Base-by-base conservation (phyloP, 1,140 invertebrate species). In the Nomia melanderi region DNA sequence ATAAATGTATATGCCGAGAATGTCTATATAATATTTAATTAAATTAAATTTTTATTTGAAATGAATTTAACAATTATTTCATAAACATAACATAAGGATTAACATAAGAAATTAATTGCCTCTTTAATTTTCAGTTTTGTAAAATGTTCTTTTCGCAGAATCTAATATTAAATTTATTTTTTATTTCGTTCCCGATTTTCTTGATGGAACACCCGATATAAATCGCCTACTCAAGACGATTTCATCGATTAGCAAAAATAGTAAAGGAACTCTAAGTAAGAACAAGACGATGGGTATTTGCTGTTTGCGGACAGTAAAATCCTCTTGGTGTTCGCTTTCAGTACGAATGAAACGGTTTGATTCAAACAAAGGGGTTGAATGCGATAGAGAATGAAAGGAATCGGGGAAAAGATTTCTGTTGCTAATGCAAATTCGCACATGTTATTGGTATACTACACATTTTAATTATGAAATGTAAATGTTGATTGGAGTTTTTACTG, bases 251-350 rank as follows among this genome's bases (percentile, higher is more conserved):
- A 47, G 36, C 29, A 31, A 36, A 62, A 59, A 64, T 80, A 57
- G n/a, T 57, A 11, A 2, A 31, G 17, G 8, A 25, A 60, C 65
- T 31, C 33, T 71, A 31, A 53, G 44, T 74, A 59, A 66, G 56
- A 20, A 72, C 8, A 80, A 77, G 53, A 81, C 23, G 59, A 86
- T 78, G 78, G 79, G 60, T 73, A 86, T 88, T 88, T 41, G 74
- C 23, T 77, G 77, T 87, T 56, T 41, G 81, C 64, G 82, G 87
- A 89, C 65, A 85, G n/a, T 0, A 44, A 78, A 71, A 90, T 86
- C 81, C 77, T 79, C 82, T 89, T 59, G 50, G 69, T 65, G 56
- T 25, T 41, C 53, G 23, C 77, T 86, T 82, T 88, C 66, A 74
- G 82, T 81, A 84, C 78, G 79, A 81, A 78, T 70, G 53, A 70